Evolutionary conservation across 2,888 invertebrate species (phyloP).

Genomic region (Lomographa bimaculata): DNA sequence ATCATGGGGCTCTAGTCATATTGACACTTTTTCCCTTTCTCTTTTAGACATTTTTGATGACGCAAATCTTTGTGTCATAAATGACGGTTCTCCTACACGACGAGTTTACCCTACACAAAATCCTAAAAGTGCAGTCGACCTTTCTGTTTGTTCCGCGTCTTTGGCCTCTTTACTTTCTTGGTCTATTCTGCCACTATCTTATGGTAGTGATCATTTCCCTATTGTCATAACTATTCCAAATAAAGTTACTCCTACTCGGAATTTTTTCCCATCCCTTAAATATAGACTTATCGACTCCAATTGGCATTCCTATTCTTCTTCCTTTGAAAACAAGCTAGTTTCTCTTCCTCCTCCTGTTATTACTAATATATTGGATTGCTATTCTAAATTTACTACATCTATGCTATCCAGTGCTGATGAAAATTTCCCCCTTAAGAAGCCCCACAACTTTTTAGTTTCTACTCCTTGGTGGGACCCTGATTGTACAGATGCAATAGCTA

Average conservation of each 20-base stretch:
- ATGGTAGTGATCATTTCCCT: conserved; percentile 32
- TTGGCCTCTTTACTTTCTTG: conserved; percentile 8
- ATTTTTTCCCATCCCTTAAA: conserved; percentile 15
- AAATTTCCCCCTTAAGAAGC: conserved; percentile 11
- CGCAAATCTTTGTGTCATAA: conserved; percentile 24
- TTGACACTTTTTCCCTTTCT: conserved; percentile 5
- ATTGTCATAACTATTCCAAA: conserved; percentile 15
- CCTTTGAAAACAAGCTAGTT: conserved; percentile 5
- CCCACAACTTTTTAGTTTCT: conserved; percentile 2
- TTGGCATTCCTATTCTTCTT: conserved; percentile 8
- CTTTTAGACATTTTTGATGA: conserved; percentile 27
- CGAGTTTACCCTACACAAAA: conserved; percentile 18
- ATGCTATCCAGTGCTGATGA: conserved; percentile 1
- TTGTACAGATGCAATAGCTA: conserved; percentile 2
- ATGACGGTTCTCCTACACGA: conserved; percentile 32
- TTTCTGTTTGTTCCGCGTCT: conserved; percentile 25
- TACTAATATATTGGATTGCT: not conserved
- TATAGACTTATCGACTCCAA: conserved; percentile 16
- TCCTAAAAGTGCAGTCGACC: conserved; percentile 34
- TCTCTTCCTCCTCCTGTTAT: not conserved
- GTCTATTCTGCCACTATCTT: conserved; percentile 11
- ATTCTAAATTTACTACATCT: not conserved
- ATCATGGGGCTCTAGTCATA: conserved; percentile 22
- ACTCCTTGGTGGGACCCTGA: conserved; percentile 21
- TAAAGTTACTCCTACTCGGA: not conserved